Evolutionary conservation across 2,797 vertebrate genomes (phyloP), one percentile per base, ranked within the genome.

Genomic region (Picus viridis): DNA sequence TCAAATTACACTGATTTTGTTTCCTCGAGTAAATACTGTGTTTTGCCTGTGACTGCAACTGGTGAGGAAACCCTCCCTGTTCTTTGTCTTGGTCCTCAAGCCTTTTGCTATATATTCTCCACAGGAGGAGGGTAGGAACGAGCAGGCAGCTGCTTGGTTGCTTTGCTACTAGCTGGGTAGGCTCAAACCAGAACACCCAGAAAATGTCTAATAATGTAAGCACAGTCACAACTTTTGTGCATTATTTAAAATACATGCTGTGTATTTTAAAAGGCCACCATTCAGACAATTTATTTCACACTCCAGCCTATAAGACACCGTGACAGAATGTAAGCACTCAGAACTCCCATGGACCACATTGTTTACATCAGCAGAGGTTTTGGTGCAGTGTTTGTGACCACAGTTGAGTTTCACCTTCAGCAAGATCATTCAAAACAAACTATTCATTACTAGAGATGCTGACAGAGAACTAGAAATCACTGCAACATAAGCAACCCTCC

Each of bases 401-500:
- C 34, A 51, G 54, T 7, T 30, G 26, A 86, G 73, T 91, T 89
- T 94, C 69, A 70, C 36, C 49, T 79, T 75, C 54, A 75, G 59
- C 26, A 78, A 56, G 19, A 67, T 71, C n/a, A 75, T 32, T 79
- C 32, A 67, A 49, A 83, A 89, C 0, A 4, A 79, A 75, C 47
- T 16, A 54, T 10, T 89, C 34, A 67, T 54, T 83, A 67, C n/a
- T 58, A 47, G 47, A 51, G 29, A 65, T 30, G 51, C 64, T 86
- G 73, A 85, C 69, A 83, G 34, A 89, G 41, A 78, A 83, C 49
- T 34, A 86, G 89, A 94, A 89, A 86, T 86, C 74, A 94, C 63
- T 86, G 47, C 54, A 85, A 79, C 22, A 32, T 23, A 29, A 70
- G 51, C 29, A 43, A 53, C 49, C 49, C 14, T 75, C n/a, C 47